Base-by-base conservation (phyloP, 2,888 invertebrate genomes). In the Imbricaverruca yamaguchii region DNA sequence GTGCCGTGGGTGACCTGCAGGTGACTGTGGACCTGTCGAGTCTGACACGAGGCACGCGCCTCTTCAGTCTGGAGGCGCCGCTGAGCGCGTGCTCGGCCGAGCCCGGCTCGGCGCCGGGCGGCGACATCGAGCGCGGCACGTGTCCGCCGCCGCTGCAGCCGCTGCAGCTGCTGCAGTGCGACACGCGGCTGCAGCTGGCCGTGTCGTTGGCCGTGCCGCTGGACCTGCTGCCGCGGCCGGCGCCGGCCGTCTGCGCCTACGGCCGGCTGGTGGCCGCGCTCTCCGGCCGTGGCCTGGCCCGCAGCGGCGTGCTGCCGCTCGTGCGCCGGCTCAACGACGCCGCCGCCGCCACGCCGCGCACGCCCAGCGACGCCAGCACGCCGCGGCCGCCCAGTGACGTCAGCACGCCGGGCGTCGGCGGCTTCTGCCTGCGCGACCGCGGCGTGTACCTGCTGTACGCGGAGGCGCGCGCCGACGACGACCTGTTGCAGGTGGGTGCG, bases 381-480 rank as follows among this genome's bases (percentile, higher is more conserved):
- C 7, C 74, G 74, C 74, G 74, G 13, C 39, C 11, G 53, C 74
- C 74, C 53, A 18, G 74, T 2, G 74, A 74, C 53, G 53, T 74
- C 74, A 74, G 74, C 74, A 74, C 74, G 53, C 53, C 74, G 18
- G 74, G 74, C 53, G 53, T 74, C 74, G 53, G 74, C 74, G 74
- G 74, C 18, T 74, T 74, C 74, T 39, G 39, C 18, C 74, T 74
- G 74, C 53, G 53, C 53, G 74, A 74, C 74, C 74, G 74, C 53
- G 53, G 53, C 13, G 53, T 74, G 18, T 53, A 74, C 74, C 74
- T 74, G 74, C 53, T 74, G 74, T 53, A 53, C 53, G 74, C 74
- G 18, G 74, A 74, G 53, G 74, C 23, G 18, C 39, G 74, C 53
- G 74, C 74, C 74, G 74, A 74, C 74, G 53, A 39, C 21, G 74